Evolutionary conservation across 2,888 invertebrate species (phyloP), one percentile per base, ranked within the genome.

Genomic region (Meliscaeva auricollis): DNA sequence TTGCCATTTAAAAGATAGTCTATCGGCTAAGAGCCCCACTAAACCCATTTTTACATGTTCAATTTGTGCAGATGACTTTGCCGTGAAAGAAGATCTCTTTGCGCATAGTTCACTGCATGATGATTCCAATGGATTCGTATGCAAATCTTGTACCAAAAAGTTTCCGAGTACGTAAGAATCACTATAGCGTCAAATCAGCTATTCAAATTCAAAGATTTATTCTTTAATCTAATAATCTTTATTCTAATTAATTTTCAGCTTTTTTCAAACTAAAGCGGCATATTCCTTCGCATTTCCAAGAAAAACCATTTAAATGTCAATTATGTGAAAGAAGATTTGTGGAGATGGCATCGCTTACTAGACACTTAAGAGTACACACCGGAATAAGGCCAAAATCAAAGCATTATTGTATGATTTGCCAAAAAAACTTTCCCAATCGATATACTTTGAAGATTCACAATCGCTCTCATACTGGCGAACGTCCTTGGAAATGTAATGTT

Each of bases 401-500:
- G 15, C 41, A 79, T 9, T 3, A 9, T 0, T 79, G 79, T 35
- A 35, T 17, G 8, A 17, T 35, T 44, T 79, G 79, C 32, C n/a
- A 38, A 0, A 79, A 79, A 13, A 2, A 3, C 4, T 79, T 74
- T 13, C 44, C 50, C 13, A 68, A 50, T 68, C 41, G 30, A 17
- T 79, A 79, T 35, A 13, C 15, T 0, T 52, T 79, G 5, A 79
- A 79, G 20, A 44, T 79, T 8, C 79, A 79, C n/a, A 79, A n/a
- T 2, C 79, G 79, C n/a, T 22, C 9, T 1, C 79, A 79, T 17
- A 68, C 79, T n/a, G 79, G 68, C 1, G 79, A 79, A 20, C 52
- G 79, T 8, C 79, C 74, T 8, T 79, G 79, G 74, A 35, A 44
- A 44, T 79, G 79, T 54, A 15, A 30, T 7, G 11, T 6, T 5